Evolutionary conservation across 2,888 invertebrate genomes (phyloP).

Genomic region (Heliconius hortense): DNA sequence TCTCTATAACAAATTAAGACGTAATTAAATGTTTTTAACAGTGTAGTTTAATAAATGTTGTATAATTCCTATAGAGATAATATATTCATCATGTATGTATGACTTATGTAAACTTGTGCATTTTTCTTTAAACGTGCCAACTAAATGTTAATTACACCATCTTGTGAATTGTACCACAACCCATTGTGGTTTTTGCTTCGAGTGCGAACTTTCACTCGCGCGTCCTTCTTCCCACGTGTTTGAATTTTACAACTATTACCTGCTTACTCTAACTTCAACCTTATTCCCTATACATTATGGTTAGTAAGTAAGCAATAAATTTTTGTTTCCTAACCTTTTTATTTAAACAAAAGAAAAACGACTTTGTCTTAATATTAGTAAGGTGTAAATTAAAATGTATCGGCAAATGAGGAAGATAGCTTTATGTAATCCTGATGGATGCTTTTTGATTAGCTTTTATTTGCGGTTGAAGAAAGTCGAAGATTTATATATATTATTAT

Average conservation of each 20-base stretch:
- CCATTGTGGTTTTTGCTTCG: slow-evolving; percentile 48
- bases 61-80: too few relatives aligned
- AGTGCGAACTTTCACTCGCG: slow-evolving; percentile 53
- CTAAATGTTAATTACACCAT: neutral
- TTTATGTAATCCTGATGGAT: slow-evolving; percentile 30
- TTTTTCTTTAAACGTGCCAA: neutral
- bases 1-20: too few relatives aligned
- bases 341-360: neutral
- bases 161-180: slow-evolving; percentile 39
- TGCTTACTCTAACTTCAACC: slow-evolving; percentile 21
- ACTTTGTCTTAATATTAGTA: neutral
- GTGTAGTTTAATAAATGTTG: too few relatives aligned
- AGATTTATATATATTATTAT: slow-evolving; percentile 6
- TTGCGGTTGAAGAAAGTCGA: slow-evolving; percentile 19
- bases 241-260: slow-evolving; percentile 37
- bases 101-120: too few relatives aligned
- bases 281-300: slow-evolving; percentile 20
- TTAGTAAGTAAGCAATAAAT: neutral
- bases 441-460: slow-evolving; percentile 22
- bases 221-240: slow-evolving; percentile 52
- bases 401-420: slow-evolving; percentile 22
- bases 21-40: too few relatives aligned
- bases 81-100: too few relatives aligned
- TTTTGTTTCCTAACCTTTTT: slow-evolving; percentile 18
- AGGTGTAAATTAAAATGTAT: neutral